A percentile compares a stretch with the other conserved stretches of the same genome.
phyloP scores from a whole-genome alignment of 1,140 invertebrate species.

The Lepidostoma basale region DNA sequence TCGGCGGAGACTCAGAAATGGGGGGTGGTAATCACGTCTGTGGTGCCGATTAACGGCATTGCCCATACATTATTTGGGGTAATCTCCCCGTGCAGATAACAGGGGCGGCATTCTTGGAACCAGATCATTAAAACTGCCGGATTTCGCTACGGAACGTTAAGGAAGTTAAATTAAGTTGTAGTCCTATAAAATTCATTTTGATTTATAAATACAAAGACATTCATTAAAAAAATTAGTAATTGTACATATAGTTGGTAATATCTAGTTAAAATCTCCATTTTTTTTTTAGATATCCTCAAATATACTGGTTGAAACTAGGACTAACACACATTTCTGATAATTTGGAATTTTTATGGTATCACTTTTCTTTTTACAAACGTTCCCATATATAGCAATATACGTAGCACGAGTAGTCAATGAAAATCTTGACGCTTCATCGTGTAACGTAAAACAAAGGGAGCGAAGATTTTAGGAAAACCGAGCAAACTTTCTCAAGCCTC shows the following conservation, averaged over 20 bases:
- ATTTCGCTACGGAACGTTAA: too few species aligned
- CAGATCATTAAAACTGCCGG: too few species aligned
- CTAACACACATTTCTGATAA: too few species aligned
- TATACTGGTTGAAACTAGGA: too few species aligned
- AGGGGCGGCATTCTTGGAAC: conserved; percentile 7
- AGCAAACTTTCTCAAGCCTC: conserved; percentile 15
- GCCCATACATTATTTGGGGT: conserved; percentile 44
- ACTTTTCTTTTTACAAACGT: neutral
- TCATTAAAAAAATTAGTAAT: too few species aligned
- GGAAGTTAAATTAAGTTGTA: too few species aligned
- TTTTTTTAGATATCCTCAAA: too few species aligned
- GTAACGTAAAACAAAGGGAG: conserved; percentile 32
- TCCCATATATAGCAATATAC: neutral
- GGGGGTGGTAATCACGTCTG: conserved; percentile 39
- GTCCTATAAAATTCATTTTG: too few species aligned
- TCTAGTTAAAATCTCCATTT: too few species aligned
- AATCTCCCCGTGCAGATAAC: conserved; percentile 36
- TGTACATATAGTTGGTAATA: too few species aligned
- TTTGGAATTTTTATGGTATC: too few species aligned
- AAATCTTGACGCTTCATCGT: conserved; percentile 23
- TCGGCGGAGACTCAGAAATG: neutral
- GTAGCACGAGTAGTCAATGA: conserved; percentile 17
- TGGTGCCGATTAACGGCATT: conserved; percentile 42
- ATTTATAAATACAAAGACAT: too few species aligned
- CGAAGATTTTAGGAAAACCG: conserved; percentile 22